Evolutionary conservation across 2,113 vertebrate species (phyloP).

Genomic region (Hoplias malabaricus): DNA sequence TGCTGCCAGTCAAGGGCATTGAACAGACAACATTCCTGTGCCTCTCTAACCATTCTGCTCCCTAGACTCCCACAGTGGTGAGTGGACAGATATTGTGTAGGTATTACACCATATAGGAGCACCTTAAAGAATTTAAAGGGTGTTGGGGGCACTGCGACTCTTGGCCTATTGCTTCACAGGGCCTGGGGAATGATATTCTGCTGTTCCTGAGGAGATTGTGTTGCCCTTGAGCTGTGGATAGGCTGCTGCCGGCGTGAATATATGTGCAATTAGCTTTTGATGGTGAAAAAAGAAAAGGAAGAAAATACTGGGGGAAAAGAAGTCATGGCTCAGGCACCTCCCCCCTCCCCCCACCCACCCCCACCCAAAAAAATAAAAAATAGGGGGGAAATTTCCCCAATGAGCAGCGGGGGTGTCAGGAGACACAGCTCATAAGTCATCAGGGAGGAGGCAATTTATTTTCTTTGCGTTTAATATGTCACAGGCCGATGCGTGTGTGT

Average conservation of each 20-base stretch:
- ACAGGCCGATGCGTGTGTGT: conserved; percentile 91
- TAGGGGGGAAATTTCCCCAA: conserved; percentile 55
- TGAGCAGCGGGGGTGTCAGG: conserved; percentile 55
- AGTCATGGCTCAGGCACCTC: neutral
- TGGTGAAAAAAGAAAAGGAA: conserved; percentile 31
- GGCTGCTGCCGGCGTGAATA: neutral
- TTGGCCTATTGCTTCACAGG: neutral
- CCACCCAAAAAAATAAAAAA: no score
- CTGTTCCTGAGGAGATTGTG: neutral
- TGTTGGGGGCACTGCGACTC: neutral
- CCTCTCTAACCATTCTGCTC: no score
- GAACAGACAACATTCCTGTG: no score
- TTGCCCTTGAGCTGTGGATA: neutral
- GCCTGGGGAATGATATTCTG: neutral
- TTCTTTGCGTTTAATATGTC: conserved; percentile 97
- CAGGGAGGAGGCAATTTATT: conserved; percentile 90
- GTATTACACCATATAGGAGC: no score
- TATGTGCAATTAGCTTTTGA: conserved; percentile 41
- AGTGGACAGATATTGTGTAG: no score
- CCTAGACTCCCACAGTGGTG: no score
- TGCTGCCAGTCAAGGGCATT: no score
- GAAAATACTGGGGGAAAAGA: conserved; percentile 35
- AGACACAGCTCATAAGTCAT: conserved; percentile 92
- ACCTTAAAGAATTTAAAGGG: no score
- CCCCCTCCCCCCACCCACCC: no score